Evolutionary conservation across 1,140 invertebrate genomes (phyloP), one percentile per base, ranked within the genome.

Genomic region (Globodera rostochiensis): DNA sequence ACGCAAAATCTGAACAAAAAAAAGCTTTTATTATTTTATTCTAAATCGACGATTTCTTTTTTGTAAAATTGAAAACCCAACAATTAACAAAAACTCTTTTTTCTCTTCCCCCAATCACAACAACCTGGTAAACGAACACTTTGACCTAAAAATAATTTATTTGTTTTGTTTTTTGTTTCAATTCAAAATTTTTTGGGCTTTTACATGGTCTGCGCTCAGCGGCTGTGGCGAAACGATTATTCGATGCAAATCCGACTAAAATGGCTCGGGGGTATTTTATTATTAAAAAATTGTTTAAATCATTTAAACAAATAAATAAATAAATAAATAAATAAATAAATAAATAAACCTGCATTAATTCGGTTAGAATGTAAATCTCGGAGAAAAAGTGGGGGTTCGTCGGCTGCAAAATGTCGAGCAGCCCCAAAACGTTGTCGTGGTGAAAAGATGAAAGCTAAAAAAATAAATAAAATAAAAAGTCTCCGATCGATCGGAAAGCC

Each of bases 221-320:
- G 96, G 95, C 92, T 99, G 97, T 79, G 96, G 96, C 84, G 96
- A 98, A 83, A 98, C 97, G 91, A 99, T 99, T 91, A 99, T 99
- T 93, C 98, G 98, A 92, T 99, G 97, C 85, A 99, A 93, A 93
- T 99, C 97, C 50, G 76, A 78, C 64, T 71, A 19, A 71, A 71
- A 64, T 64, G n/a, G 13, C 13, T 64, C n/a, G 60, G n/a, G n/a
- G 1, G 1, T 64, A n/a, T 64, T n/a, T 15, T 64, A 64, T 47
- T 71, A 25, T 25, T 19, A 36, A 11, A 19, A 60, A n/a, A n/a
- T n/a, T n/a, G n/a, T n/a, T n/a, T n/a, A n/a, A n/a, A n/a, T n/a
- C n/a, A n/a, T n/a, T n/a, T n/a, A n/a, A n/a, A n/a, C n/a, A n/a
- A n/a, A n/a, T n/a, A n/a, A n/a, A n/a, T n/a, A n/a, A n/a, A n/a